These are phyloP conservation scores for Polypterus bichir DNA, from an alignment of 2,113 vertebrate genomes.

Conservation along the genomic window DNA sequence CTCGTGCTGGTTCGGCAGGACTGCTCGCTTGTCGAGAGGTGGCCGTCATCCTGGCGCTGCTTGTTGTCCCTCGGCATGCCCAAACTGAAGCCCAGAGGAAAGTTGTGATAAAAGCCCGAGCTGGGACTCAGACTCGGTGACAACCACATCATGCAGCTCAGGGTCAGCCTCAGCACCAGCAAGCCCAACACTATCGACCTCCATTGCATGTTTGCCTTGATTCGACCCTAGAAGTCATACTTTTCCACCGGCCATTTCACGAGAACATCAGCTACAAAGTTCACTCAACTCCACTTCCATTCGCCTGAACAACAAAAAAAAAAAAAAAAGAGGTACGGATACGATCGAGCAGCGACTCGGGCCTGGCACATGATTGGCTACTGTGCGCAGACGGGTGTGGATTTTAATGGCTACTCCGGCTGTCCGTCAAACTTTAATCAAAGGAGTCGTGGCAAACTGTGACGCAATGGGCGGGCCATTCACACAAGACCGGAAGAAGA, in stretches of 20 bases:
- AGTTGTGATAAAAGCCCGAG: conserved; percentile 58
- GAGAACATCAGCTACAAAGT: too few relatives aligned
- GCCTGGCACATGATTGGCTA: too few relatives aligned
- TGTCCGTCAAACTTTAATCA: too few relatives aligned
- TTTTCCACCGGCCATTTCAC: conserved; percentile 19
- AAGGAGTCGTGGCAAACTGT: too few relatives aligned
- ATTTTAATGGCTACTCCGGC: too few relatives aligned
- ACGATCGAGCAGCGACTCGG: too few relatives aligned
- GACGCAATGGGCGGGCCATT: too few relatives aligned
- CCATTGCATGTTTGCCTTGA: conserved; percentile 82
- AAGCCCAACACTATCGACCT: conserved; percentile 80
- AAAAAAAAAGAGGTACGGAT: not conserved
- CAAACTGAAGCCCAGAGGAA: conserved; percentile 42
- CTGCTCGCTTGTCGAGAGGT: conserved; percentile 27
- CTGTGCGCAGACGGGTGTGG: too few relatives aligned
- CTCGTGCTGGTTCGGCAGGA: conserved; percentile 19
- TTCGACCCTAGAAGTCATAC: conserved; percentile 45
- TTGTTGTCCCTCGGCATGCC: conserved; percentile 38
- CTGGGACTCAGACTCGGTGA: conserved; percentile 66
- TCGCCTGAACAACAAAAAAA: not conserved
- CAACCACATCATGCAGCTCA: conserved; percentile 66
- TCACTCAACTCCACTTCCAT: too few relatives aligned
- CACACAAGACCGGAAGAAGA: too few relatives aligned
- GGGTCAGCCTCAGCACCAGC: conserved; percentile 65
- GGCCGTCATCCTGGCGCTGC: conserved; percentile 26